Evolutionary conservation across 2,113 vertebrate species (phyloP).

Genomic region (Pongo abelii): DNA sequence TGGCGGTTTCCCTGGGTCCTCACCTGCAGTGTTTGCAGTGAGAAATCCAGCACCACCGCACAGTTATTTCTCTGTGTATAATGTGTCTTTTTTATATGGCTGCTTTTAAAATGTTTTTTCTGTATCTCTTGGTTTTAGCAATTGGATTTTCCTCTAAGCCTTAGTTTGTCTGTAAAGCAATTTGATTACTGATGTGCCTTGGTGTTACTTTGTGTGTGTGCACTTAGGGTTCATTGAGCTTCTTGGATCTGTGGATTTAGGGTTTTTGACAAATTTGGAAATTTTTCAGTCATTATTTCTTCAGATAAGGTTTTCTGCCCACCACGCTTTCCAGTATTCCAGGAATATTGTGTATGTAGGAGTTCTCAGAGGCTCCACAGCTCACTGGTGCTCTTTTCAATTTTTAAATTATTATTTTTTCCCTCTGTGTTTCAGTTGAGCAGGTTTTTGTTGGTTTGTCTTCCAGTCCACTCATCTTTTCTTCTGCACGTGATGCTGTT

Average conservation of each 20-base stretch:
- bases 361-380: too few relatives aligned
- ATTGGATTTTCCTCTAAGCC: not conserved
- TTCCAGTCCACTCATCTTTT: not conserved
- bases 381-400: not conserved
- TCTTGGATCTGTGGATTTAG: not conserved
- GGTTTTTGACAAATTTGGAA: not conserved
- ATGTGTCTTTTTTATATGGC: not conserved
- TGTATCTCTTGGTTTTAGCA: not conserved
- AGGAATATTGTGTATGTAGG: accelerated
- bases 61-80: not conserved
- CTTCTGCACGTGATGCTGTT: accelerated
- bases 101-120: not conserved
- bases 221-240: not conserved
- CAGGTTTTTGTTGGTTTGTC: not conserved
- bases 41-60: not conserved
- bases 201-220: not conserved
- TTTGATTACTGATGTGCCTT: not conserved
- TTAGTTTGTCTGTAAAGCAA: too few relatives aligned
- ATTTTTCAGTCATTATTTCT: not conserved
- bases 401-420: not conserved
- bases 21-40: too few relatives aligned
- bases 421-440: not conserved
- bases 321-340: too few relatives aligned
- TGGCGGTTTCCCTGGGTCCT: not conserved
- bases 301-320: not conserved